Percentiles rank a stretch among this genome's conserved stretches.
These are phyloP conservation scores for Paedocypris sp. DNA, from an alignment of 2,113 vertebrate species.

Conservation along the genomic window DNA sequence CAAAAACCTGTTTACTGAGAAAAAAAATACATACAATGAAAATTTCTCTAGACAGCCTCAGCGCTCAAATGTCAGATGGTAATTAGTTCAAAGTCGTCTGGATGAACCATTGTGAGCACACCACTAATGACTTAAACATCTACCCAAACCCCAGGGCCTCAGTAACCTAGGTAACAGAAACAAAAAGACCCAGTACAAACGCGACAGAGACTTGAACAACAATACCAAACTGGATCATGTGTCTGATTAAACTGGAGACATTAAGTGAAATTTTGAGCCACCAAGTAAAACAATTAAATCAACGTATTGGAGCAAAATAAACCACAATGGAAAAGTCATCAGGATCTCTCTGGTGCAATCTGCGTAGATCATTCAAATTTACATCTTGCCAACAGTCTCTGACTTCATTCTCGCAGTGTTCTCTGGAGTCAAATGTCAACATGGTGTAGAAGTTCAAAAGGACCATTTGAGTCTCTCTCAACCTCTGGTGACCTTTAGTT, in stretches of 20 bases:
- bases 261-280: conserved; percentile 20
- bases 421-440: too few relatives aligned
- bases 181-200: conserved; percentile 27
- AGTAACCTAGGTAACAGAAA: conserved; percentile 5
- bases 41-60: conserved; percentile 28
- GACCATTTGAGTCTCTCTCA: too few relatives aligned
- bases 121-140: conserved; percentile 43
- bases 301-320: background rate
- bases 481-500: too few relatives aligned
- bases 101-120: conserved; percentile 33
- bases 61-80: background rate
- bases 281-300: conserved; percentile 23
- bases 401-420: too few relatives aligned
- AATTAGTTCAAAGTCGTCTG: conserved; percentile 34
- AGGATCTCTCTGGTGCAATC: background rate
- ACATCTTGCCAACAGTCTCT: too few relatives aligned
- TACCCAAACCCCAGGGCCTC: conserved; percentile 27
- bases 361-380: too few relatives aligned
- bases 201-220: conserved; percentile 10
- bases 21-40: too few relatives aligned
- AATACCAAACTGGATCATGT: conserved; percentile 15
- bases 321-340: background rate
- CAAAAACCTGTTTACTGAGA: too few relatives aligned
- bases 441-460: too few relatives aligned
- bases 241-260: conserved; percentile 16